Percentiles rank a stretch among this genome's conserved stretches.
Conservation (phyloP, 2,888 invertebrate genomes). For the Agriotes lineatus region DNA sequence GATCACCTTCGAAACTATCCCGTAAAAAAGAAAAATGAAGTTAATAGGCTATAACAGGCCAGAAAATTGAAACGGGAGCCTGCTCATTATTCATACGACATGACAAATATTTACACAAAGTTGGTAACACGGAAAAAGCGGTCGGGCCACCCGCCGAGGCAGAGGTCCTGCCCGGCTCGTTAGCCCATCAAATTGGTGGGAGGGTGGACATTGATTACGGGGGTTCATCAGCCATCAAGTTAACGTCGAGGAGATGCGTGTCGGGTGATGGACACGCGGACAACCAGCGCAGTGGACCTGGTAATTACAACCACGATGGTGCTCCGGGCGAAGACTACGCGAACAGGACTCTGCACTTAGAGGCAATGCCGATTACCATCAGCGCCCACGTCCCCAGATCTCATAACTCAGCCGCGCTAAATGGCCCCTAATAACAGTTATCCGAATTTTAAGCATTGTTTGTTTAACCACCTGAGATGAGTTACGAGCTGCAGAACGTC, state of each 20-base stretch:
- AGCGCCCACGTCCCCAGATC: constrained; percentile 50
- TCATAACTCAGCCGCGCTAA: constrained; percentile 52
- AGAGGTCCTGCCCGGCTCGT: constrained; percentile 55
- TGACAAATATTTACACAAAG: constrained; percentile 61
- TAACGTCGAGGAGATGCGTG: constrained; percentile 47
- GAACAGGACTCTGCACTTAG: constrained; percentile 34
- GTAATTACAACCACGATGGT: constrained; percentile 32
- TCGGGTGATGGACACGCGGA: constrained; percentile 46
- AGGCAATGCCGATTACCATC: constrained; percentile 47
- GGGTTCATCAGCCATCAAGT: constrained; percentile 45
- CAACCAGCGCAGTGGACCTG: no score
- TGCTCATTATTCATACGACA: constrained; percentile 59
- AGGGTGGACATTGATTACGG: constrained; percentile 51
- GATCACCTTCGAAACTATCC: constrained; percentile 31
- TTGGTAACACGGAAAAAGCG: constrained; percentile 51
- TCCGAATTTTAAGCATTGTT: constrained; percentile 55
- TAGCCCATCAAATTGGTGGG: constrained; percentile 56
- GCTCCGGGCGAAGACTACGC: constrained; percentile 25
- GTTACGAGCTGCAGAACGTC: constrained; percentile 28
- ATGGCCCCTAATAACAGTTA: constrained; percentile 58
- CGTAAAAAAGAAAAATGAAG: constrained; percentile 43
- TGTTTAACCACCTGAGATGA: constrained; percentile 55
- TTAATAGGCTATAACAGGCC: constrained; percentile 52
- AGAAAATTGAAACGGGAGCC: constrained; percentile 59
- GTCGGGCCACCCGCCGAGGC: constrained; percentile 52